A percentile compares a stretch with the other conserved stretches of the same genome.
phyloP scores from a whole-genome alignment of 2,113 vertebrate species.

The Mus pahari region DNA sequence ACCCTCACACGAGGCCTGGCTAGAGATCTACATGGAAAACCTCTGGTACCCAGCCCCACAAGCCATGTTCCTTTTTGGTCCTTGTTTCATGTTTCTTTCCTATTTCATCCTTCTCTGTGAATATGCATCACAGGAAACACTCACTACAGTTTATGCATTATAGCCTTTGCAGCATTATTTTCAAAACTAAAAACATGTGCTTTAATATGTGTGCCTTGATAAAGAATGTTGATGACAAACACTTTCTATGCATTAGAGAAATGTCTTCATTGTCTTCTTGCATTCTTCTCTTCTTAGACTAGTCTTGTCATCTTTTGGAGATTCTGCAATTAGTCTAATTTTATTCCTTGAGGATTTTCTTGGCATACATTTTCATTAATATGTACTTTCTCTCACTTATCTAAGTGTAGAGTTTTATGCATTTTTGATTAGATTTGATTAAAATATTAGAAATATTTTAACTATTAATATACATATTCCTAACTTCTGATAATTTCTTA shows the following conservation, averaged over 20 bases:
- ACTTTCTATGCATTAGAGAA: background rate
- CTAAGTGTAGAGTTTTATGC: background rate
- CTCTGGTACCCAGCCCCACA: background rate
- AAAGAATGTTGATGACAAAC: constrained; percentile 10
- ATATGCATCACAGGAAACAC: background rate
- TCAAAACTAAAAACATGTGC: background rate
- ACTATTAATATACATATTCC: background rate
- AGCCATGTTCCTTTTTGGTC: background rate
- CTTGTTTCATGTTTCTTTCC: background rate
- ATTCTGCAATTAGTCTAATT: constrained; percentile 46
- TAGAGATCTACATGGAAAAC: too few relatives aligned
- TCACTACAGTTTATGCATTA: background rate
- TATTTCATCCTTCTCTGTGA: background rate
- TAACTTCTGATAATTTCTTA: background rate
- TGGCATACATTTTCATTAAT: background rate
- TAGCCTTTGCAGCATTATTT: background rate
- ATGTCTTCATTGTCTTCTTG: constrained; percentile 10
- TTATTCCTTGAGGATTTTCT: background rate
- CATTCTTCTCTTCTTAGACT: background rate
- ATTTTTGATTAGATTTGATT: background rate
- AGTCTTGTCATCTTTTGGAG: background rate
- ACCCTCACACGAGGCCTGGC: too few relatives aligned
- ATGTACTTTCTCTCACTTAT: background rate
- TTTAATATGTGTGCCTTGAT: background rate
- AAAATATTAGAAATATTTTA: background rate